A percentile compares a stretch with the other conserved stretches of the same genome.
phyloP scores from a whole-genome alignment of 2,797 vertebrate species.

The Oryzias dopingdopingensis region DNA sequence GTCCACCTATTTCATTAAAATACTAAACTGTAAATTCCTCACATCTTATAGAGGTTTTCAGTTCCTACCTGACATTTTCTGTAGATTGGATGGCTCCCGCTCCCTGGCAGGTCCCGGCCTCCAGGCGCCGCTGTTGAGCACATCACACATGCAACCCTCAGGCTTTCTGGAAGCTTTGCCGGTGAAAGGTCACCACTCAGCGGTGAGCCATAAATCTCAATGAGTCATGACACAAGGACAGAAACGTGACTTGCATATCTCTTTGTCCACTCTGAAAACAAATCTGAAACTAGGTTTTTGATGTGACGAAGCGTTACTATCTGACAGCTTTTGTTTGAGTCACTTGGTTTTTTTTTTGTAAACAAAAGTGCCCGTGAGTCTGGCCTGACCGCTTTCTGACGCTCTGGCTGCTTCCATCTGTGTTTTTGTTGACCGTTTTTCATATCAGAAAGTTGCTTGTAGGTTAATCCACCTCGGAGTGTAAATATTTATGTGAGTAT shows the following conservation, averaged over 20 bases:
- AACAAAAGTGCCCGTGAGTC: background rate
- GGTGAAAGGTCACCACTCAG: conserved; percentile 26
- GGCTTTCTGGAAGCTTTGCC: background rate
- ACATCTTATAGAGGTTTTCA: background rate
- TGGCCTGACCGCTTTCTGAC: background rate
- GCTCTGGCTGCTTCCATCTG: no score
- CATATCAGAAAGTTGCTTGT: background rate
- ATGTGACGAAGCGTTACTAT: background rate
- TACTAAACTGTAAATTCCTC: no score
- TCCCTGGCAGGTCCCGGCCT: conserved; percentile 46
- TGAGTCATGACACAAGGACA: background rate
- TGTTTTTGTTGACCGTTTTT: background rate
- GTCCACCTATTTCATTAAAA: no score
- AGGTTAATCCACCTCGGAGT: background rate
- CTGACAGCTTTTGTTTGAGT: background rate
- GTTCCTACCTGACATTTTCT: conserved; percentile 76
- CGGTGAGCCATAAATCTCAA: conserved; percentile 11
- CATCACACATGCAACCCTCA: conserved; percentile 20
- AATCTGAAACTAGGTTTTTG: background rate
- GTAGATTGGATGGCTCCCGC: conserved; percentile 71
- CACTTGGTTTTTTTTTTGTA: background rate
- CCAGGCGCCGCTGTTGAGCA: conserved; percentile 52
- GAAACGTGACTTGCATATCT: background rate
- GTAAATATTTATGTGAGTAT: background rate
- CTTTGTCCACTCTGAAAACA: background rate